phyloP scores from a whole-genome alignment of 2,888 invertebrate species.

The Tortricodes alternella region DNA sequence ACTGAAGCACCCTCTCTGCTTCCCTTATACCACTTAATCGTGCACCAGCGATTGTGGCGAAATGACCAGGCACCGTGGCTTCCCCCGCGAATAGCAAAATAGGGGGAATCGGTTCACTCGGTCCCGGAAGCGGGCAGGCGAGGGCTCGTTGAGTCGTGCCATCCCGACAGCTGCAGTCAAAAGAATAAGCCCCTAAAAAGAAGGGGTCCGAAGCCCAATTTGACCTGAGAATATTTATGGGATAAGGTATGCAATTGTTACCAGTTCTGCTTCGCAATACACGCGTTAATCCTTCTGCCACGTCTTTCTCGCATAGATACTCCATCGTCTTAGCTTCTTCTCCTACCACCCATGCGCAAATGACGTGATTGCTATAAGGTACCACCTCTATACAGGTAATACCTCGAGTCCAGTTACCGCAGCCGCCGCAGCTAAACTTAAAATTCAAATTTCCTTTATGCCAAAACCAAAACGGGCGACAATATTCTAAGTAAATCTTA shows the following conservation, averaged over 20 bases:
- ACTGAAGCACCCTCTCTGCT: slow-evolving; percentile 87
- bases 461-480: slow-evolving; percentile 88
- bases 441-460: slow-evolving; percentile 85
- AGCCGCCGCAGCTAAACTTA: slow-evolving; percentile 82
- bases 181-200: slow-evolving; percentile 87
- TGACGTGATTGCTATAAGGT: slow-evolving; percentile 86
- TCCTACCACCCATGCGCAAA: slow-evolving; percentile 88
- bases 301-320: slow-evolving; percentile 84
- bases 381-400: slow-evolving; percentile 86
- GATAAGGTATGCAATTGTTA: slow-evolving; percentile 86
- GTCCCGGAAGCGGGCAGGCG: slow-evolving; percentile 85
- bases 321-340: slow-evolving; percentile 86
- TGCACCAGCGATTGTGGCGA: slow-evolving; percentile 90
- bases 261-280: slow-evolving; percentile 84
- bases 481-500: slow-evolving; percentile 90
- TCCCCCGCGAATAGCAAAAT: slow-evolving; percentile 91
- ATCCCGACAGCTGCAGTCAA: slow-evolving; percentile 66
- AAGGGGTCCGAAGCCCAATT: slow-evolving; percentile 89
- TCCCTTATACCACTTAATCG: slow-evolving; percentile 90
- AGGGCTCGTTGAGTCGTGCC: slow-evolving; percentile 74
- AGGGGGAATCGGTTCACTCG: slow-evolving; percentile 84
- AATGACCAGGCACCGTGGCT: slow-evolving; percentile 89
- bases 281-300: slow-evolving; percentile 85
- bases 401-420: slow-evolving; percentile 88
- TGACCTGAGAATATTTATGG: slow-evolving; percentile 85